Base-by-base conservation (phyloP, 2,797 vertebrate species). In the Numenius phaeopus region DNA sequence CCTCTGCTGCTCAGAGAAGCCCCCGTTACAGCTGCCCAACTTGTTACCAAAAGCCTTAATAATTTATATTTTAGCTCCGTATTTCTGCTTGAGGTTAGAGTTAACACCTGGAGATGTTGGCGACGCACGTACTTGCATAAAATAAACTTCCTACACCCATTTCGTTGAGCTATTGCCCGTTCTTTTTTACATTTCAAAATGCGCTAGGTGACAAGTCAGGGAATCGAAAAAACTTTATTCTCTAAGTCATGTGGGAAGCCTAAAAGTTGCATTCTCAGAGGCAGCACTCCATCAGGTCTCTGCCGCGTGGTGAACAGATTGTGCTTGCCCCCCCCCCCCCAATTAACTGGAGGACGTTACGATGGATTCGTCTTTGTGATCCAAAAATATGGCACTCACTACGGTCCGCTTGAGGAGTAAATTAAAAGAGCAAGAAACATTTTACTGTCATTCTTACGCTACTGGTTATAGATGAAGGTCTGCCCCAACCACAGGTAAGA, bases 381-480 rank as follows among this genome's bases (percentile, higher is more conserved):
- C 64, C 52, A 49, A 46, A 82, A 73, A 47, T 6, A 61, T 5
- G 50, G 46, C 40, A 21, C 54, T 62, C 46, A 29, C 47, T 44
- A 12, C 0, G 14, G 30, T 47, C 76, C 0, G 26, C 52, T 21
- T 26, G 27, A 85, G 52, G 30, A 62, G 49, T 9, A 47, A 62
- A 85, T 47, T 3, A 42, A 14, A 62, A 52, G 24, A 69, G 27
- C 15, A 70, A 87, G 44, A 71, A 77, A 49, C 17, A 11, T 4
- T 14, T 17, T 5, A 2, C 27, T 62, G 47, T 34, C 1, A 1
- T 18, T 30, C 7, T 52, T 12, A 14, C 1, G 8, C 34, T 14
- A 16, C 0, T 17, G 46, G 47, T 34, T 40, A 15, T 0, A 47
- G 57, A 52, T 0, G 8, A 76, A 79, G 12, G 26, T 21, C 44